A percentile compares a stretch with the other conserved stretches of the same genome.
Evolutionary conservation across 2,797 vertebrate species (phyloP).

Genomic region (Sphenodon punctatus): DNA sequence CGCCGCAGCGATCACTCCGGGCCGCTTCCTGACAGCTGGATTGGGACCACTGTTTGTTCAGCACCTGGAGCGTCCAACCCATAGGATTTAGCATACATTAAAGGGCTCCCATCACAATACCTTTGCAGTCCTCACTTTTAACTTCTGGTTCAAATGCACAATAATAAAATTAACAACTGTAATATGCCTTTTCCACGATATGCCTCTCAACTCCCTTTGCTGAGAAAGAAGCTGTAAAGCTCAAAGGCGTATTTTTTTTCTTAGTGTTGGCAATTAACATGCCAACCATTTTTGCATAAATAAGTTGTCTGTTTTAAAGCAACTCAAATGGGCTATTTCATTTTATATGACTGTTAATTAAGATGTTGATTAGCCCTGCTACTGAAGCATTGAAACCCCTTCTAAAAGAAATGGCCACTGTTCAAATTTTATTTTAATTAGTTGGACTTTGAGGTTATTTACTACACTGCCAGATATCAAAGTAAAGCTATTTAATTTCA

Average conservation of each 20-base stretch:
- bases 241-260: background rate
- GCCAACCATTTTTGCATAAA: constrained; percentile 61
- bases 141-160: constrained; percentile 48
- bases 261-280: constrained; percentile 65
- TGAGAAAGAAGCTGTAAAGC: background rate
- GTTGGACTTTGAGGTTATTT: constrained; percentile 71
- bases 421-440: constrained; percentile 72
- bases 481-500: constrained; percentile 65
- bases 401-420: constrained; percentile 50
- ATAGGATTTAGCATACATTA: too few relatives aligned
- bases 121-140: constrained; percentile 27
- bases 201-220: constrained; percentile 44
- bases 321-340: constrained; percentile 67
- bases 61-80: too few relatives aligned
- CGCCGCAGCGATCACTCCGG: too few relatives aligned
- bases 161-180: constrained; percentile 55
- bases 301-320: constrained; percentile 70
- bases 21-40: too few relatives aligned
- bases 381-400: constrained; percentile 63
- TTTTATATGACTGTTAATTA: constrained; percentile 76
- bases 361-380: constrained; percentile 72
- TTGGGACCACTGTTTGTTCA: too few relatives aligned
- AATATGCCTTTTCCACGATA: constrained; percentile 29
- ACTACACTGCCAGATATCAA: constrained; percentile 49
- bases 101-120: too few relatives aligned